phyloP scores from a whole-genome alignment of 2,797 vertebrate species.

The Lepus oiostolus region DNA sequence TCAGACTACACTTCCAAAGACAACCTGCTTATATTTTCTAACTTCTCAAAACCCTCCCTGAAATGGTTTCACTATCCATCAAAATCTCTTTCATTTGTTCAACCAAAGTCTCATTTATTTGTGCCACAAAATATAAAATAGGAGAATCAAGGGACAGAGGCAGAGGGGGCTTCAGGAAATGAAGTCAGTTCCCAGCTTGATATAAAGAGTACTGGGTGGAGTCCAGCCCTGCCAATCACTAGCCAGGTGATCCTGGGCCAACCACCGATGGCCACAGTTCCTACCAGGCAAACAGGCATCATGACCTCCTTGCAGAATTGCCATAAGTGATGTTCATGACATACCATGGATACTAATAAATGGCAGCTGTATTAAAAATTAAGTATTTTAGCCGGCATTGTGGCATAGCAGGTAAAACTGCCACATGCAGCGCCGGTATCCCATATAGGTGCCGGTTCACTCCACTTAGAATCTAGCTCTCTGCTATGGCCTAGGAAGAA shows the following conservation, averaged over 20 bases:
- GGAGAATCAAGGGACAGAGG: slow-evolving; percentile 47
- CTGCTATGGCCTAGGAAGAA: no score
- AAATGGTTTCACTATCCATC: slow-evolving; percentile 53
- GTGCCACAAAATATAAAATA: slow-evolving; percentile 56
- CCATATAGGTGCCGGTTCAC: no score
- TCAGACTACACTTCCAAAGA: slow-evolving; percentile 62
- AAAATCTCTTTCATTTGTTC: slow-evolving; percentile 66
- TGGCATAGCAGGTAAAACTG: no score
- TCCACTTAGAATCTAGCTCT: no score
- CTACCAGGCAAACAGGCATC: neutral
- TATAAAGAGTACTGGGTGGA: neutral
- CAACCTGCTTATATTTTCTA: slow-evolving; percentile 54
- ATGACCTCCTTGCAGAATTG: neutral
- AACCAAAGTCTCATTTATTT: slow-evolving; percentile 58
- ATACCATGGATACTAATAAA: neutral
- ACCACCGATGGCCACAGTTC: neutral
- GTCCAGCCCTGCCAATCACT: neutral
- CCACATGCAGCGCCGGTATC: no score
- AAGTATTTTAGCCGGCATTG: neutral
- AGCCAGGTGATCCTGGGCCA: neutral
- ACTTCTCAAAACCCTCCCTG: slow-evolving; percentile 51
- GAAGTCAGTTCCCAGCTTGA: neutral
- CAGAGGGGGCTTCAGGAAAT: neutral
- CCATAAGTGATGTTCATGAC: neutral
- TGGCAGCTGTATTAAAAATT: slow-evolving; percentile 6